Evolutionary conservation across 2,113 vertebrate genomes (phyloP).

Genomic region (Odocoileus virginianus): DNA sequence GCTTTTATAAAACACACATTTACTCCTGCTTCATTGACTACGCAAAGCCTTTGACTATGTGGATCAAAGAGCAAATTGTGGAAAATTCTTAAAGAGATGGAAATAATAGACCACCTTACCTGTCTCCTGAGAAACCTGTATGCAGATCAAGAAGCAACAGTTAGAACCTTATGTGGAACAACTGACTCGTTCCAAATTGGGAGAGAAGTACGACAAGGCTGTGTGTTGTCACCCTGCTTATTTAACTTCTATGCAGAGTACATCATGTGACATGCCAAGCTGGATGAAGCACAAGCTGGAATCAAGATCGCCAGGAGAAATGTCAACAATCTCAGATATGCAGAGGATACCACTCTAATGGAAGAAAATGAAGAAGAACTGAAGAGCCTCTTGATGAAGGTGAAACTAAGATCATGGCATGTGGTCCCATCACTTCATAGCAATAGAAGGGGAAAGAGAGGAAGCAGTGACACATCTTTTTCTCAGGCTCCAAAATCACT

Average conservation of each 20-base stretch:
- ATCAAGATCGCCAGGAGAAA: background rate
- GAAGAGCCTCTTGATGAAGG: background rate
- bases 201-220: background rate
- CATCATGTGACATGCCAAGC: background rate
- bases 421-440: background rate
- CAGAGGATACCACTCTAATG: background rate
- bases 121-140: background rate
- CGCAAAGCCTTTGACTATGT: background rate
- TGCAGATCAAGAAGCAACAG: background rate
- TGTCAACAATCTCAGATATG: background rate
- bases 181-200: background rate
- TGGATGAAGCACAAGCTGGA: background rate
- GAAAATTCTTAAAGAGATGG: background rate
- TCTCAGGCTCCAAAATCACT: background rate
- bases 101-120: background rate
- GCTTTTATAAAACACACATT: background rate
- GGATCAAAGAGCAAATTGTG: background rate
- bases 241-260: background rate
- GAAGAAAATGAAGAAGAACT: background rate
- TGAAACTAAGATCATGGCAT: background rate
- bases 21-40: background rate
- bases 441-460: background rate
- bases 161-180: background rate
- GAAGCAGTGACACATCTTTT: background rate
- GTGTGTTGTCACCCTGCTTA: background rate